Evolutionary conservation across 2,797 vertebrate genomes (phyloP).

Genomic region (Microctenopoma stevenorrisi): DNA sequence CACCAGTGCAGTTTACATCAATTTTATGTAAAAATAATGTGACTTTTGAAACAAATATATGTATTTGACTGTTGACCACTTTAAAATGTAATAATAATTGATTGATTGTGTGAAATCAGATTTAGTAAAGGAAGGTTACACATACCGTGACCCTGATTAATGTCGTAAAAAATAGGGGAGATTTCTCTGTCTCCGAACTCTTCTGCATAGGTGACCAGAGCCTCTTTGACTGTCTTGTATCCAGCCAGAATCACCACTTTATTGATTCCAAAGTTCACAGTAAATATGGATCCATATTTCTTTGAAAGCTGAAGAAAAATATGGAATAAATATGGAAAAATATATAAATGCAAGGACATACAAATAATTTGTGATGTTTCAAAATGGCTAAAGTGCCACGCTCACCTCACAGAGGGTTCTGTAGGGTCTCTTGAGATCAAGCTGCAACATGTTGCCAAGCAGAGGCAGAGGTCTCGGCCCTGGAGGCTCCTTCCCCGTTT

Average conservation of each 20-base stretch:
- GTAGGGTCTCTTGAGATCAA: conserved; percentile 73
- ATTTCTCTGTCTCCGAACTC: conserved; percentile 77
- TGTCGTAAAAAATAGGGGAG: conserved; percentile 49
- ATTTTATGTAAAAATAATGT: too few relatives aligned
- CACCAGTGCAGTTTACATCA: too few relatives aligned
- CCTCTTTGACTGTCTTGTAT: conserved; percentile 76
- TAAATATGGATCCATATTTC: conserved; percentile 76
- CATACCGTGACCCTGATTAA: conserved; percentile 73
- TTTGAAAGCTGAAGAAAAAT: conserved; percentile 69
- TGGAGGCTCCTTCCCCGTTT: conserved; percentile 49
- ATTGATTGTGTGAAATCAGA: too few relatives aligned
- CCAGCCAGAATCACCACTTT: conserved; percentile 80
- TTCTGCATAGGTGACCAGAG: conserved; percentile 70
- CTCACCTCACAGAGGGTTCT: conserved; percentile 67
- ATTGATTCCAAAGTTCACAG: conserved; percentile 67
- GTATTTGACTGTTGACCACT: neutral
- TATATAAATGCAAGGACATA: neutral
- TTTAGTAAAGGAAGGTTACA: conserved; percentile 28
- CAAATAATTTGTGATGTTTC: neutral
- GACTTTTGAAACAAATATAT: too few relatives aligned
- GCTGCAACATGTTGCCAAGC: conserved; percentile 75
- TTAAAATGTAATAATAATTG: too few relatives aligned
- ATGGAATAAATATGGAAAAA: neutral
- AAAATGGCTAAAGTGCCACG: neutral
- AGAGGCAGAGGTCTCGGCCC: conserved; percentile 72